Conservation (phyloP, 2,888 invertebrate species). For the Arctia plantaginis region DNA sequence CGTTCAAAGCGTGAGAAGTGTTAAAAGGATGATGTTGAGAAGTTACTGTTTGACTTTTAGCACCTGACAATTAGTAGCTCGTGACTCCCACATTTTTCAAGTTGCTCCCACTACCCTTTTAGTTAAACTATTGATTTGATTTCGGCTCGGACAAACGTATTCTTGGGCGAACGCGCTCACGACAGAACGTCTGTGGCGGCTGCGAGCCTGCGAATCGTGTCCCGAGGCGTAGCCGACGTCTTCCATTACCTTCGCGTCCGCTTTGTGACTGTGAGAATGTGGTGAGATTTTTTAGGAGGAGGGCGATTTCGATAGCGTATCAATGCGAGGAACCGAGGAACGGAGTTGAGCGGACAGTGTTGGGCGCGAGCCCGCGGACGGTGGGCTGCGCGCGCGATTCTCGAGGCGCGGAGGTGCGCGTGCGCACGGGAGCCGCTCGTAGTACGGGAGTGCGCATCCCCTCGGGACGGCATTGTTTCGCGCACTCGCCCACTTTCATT, state of each 20-base stretch:
- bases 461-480: conserved; percentile 64
- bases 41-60: conserved; percentile 61
- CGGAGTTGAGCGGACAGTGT: conserved; percentile 54
- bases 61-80: conserved; percentile 62
- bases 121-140: conserved; percentile 10
- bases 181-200: conserved; percentile 51
- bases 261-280: conserved; percentile 61
- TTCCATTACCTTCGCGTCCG: conserved; percentile 44
- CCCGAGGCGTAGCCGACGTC: conserved; percentile 60
- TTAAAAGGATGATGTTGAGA: conserved; percentile 60
- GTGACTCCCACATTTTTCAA: conserved; percentile 54
- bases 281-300: conserved; percentile 61
- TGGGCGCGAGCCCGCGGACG: conserved; percentile 65
- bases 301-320: conserved; percentile 65
- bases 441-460: conserved; percentile 60
- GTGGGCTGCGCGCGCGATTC: conserved; percentile 59
- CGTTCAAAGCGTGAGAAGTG: conserved; percentile 71
- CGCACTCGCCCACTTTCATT: conserved; percentile 64
- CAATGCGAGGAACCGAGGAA: conserved; percentile 49
- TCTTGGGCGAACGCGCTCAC: conserved; percentile 34
- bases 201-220: conserved; percentile 63
- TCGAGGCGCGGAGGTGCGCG: conserved; percentile 26
- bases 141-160: conserved; percentile 32
- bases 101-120: conserved; percentile 29
- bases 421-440: conserved; percentile 56